These are phyloP conservation scores for crab-eating macaque (Macaca fascicularis) DNA, from an alignment of 2,113 vertebrate species.

Conservation along the genomic window T2T-MFA8v1.1 NC_088380.1:38292501-38293000, in stretches of 20 bases:
- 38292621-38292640: slow-evolving; percentile 6
- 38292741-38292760: neutral
- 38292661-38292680: neutral
- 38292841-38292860: neutral
- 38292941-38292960: slow-evolving; percentile 42
- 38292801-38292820: neutral
- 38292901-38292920: slow-evolving; percentile 41
- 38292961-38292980: slow-evolving; percentile 58
- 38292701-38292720: neutral
- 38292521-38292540: neutral
- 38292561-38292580: neutral
- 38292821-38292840: neutral
- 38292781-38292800: neutral
- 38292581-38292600: neutral
- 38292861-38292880: neutral
- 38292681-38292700: neutral
- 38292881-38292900: slow-evolving; percentile 22
- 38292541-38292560: neutral
- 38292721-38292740: neutral
- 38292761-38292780: neutral
- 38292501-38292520: neutral
- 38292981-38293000: slow-evolving; percentile 46
- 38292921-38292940: slow-evolving; percentile 53
- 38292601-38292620: neutral
- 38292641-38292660: neutral